Base-by-base conservation (phyloP, 2,797 vertebrate genomes). In the Parauchenoglanis punctatus region DNA sequence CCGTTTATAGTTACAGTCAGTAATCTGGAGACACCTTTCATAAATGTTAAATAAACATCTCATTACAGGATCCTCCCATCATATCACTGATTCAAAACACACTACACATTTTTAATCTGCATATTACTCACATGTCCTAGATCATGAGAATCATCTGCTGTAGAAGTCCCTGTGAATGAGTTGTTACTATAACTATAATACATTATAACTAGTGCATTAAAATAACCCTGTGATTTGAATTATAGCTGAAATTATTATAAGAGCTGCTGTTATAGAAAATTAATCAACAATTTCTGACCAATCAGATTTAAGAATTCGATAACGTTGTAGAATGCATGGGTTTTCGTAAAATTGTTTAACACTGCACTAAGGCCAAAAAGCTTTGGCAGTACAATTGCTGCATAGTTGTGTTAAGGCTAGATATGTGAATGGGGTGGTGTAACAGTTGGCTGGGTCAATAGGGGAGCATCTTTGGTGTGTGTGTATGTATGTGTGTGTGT, bases 371-470 rank as follows among this genome's bases (percentile, higher is more conserved):
- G 8, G 28, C 8, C 3, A 40, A 12, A 81, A 61, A 61, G 52
- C 28, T 58, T 20, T 17, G 25, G 23, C 58, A 63, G 40, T 10
- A 7, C 35, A 46, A 81, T 63, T 46, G 12, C 11, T n/a, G n/a
- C 12, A 46, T 61, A 10, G 35, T 40, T 40, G 76, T 40, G 58
- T 84, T 84, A 73, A 72, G 23, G 11, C 31, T 59, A 20, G 40
- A 82, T 31, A 44, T 83, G 52, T 81, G 75, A 84, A 77, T 65
- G 52, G 54, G 78, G 83, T 84, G 87, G 84, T 72, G 85, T 85
- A 89, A 90, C 88, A 89, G 85, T 87, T 89, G 89, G 77, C 76
- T 83, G 40, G 85, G 89, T 89, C 90, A 90, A 90, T 89, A 89
- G 77, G 44, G 67, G 83, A 88, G 83, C 85, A 84, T 88, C 46